Evolutionary conservation across 2,113 vertebrate genomes (phyloP), one percentile per base, ranked within the genome.

Genomic region (Mesembrinibis cayennensis): DNA sequence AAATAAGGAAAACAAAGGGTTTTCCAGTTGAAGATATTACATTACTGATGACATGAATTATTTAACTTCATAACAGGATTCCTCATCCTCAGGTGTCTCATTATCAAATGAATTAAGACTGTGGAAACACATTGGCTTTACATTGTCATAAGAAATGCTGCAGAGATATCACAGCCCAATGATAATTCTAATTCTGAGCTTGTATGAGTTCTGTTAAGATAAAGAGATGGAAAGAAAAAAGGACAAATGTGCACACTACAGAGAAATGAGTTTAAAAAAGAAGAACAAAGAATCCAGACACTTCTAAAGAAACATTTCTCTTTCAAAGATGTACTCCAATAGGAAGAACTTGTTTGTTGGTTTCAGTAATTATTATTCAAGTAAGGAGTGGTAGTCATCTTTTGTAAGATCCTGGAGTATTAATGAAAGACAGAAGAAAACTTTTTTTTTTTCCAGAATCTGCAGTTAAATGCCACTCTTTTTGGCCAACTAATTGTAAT

Each of bases 51-150:
- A 89, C 3, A 49, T 62, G 95, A 95, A 93, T 71, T 74, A 91
- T 62, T 90, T 62, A 71, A 79, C 40, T 78, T 87, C 52, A 30
- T 71, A 94, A 94, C 17, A 73, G 38, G 66, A 87, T 93, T 89
- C 73, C 72, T 94, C 78, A 78, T 63, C 53, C 58, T 89, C 76
- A 74, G 89, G 77, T 94, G 40, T 83, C 90, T 92, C 65, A 72
- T 87, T 59, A 91, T 90, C 83, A 97, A 92, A 90, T 18, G 8
- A 95, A 90, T 71, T 79, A 87, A 87, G 86, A 70, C 84, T 82
- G 95, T 89, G 62, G 91, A 96, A 96, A 94, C 59, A 74, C 70
- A 95, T 8, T 58, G 52, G 67, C 70, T 96, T 90, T 89, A 65
- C 36, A 53, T 18, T 65, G 32, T 42, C 62, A 26, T 78, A 90